Percentiles rank a stretch among this genome's conserved stretches.
These are phyloP conservation scores for Carassius carassius DNA, from an alignment of 2,113 vertebrate genomes.

Conservation along the genomic window DNA sequence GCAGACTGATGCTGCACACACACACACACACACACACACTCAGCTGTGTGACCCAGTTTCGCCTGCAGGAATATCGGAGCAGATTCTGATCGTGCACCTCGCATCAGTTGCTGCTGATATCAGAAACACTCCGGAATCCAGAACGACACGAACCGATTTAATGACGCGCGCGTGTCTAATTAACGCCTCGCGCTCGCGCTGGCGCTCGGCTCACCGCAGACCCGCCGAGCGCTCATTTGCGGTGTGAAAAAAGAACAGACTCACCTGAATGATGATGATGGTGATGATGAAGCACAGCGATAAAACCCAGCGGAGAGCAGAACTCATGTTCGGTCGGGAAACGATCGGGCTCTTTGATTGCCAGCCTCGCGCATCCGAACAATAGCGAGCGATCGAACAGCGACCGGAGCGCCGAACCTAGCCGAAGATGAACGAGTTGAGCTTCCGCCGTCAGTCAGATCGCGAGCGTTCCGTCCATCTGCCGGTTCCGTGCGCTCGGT, in stretches of 20 bases:
- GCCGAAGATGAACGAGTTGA: constrained; percentile 1
- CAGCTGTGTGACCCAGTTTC: constrained; percentile 75
- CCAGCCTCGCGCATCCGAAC: constrained; percentile 71
- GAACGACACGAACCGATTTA: background rate
- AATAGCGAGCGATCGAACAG: constrained; percentile 72
- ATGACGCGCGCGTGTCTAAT: background rate
- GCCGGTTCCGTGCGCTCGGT: background rate
- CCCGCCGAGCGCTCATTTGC: background rate
- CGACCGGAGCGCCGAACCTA: constrained; percentile 22
- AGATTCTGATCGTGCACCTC: constrained; percentile 31
- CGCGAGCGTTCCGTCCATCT: constrained; percentile 14
- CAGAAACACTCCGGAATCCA: background rate
- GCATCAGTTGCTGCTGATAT: background rate
- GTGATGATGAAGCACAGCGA: background rate
- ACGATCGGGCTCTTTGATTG: constrained; percentile 29
- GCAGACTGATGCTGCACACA: constrained; percentile 5
- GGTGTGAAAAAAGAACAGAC: background rate
- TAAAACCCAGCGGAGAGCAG: background rate
- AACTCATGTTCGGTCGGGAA: constrained; percentile 28
- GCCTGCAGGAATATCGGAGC: constrained; percentile 53
- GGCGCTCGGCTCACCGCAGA: background rate
- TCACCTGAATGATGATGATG: constrained; percentile 35
- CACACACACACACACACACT: constrained; percentile 8
- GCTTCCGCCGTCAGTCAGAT: constrained; percentile 21
- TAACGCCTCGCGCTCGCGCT: background rate